phyloP scores from a whole-genome alignment of 1,140 invertebrate genomes.

The Panagrolaimus sp. region DNA sequence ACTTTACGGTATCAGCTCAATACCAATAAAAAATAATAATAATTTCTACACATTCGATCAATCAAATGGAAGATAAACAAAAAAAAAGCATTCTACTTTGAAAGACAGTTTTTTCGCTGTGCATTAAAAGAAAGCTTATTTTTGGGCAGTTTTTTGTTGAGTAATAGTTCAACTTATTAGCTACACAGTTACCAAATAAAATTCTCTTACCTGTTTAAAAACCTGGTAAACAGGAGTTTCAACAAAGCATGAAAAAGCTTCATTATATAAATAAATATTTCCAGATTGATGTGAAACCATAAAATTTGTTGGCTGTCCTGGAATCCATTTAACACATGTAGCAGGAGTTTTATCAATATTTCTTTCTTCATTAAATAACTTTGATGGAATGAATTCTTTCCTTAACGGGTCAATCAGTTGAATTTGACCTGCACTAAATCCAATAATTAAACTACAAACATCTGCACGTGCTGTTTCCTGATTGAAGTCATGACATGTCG shows the following conservation, averaged over 20 bases:
- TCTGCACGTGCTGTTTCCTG: slow-evolving; percentile 67
- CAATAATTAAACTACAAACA: slow-evolving; percentile 74
- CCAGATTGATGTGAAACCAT: slow-evolving; percentile 87
- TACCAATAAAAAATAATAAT: too few relatives aligned
- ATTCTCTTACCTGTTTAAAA: slow-evolving; percentile 72
- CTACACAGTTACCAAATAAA: too few relatives aligned
- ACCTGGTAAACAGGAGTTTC: slow-evolving; percentile 76
- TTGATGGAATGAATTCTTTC: slow-evolving; percentile 75
- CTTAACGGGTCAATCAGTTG: slow-evolving; percentile 93
- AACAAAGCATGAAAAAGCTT: slow-evolving; percentile 80
- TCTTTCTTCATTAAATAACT: slow-evolving; percentile 97
- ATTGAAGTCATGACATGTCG: slow-evolving; percentile 98
- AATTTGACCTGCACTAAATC: slow-evolving; percentile 92
- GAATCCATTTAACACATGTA: slow-evolving; percentile 96
- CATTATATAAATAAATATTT: slow-evolving; percentile 95
- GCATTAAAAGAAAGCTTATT: too few relatives aligned
- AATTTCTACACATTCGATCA: too few relatives aligned
- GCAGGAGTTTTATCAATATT: slow-evolving; percentile 90
- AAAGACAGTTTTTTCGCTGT: too few relatives aligned
- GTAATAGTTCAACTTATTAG: too few relatives aligned
- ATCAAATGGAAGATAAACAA: too few relatives aligned
- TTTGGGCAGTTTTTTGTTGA: too few relatives aligned
- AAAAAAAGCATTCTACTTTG: too few relatives aligned
- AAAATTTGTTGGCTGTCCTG: slow-evolving; percentile 84
- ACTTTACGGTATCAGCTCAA: too few relatives aligned